phyloP scores from a whole-genome alignment of 2,797 vertebrate species.

The Nyctibius grandis region DNA sequence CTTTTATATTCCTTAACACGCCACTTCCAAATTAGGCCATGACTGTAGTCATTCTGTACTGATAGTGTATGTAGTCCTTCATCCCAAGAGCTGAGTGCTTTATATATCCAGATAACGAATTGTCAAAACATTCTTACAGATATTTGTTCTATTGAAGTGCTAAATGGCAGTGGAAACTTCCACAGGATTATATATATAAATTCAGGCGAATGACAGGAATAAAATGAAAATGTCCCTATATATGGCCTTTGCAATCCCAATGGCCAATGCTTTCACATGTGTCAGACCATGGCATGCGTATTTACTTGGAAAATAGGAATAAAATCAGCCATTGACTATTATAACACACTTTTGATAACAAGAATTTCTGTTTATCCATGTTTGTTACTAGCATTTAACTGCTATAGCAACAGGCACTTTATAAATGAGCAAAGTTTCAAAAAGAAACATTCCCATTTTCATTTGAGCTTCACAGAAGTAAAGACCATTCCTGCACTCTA shows the following conservation, averaged over 20 bases:
- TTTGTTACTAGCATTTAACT: background rate
- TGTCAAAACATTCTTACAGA: slow-evolving; percentile 33
- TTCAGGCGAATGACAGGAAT: background rate
- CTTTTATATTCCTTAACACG: background rate
- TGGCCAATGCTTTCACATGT: background rate
- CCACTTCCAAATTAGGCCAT: slow-evolving; percentile 40
- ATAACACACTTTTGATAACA: background rate
- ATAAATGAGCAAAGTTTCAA: background rate
- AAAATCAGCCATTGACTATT: background rate
- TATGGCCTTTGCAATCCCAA: background rate
- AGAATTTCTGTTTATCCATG: slow-evolving; percentile 1
- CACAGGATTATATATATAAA: background rate
- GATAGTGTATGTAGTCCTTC: background rate
- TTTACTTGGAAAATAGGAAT: background rate
- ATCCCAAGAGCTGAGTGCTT: background rate
- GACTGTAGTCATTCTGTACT: background rate
- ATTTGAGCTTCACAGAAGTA: background rate
- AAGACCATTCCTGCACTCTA: slow-evolving; percentile 1
- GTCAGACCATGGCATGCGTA: background rate
- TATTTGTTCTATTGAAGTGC: slow-evolving; percentile 1
- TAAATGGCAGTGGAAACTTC: slow-evolving; percentile 7
- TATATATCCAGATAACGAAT: slow-evolving; percentile 24
- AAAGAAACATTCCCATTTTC: background rate
- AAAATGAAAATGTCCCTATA: background rate
- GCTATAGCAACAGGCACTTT: slow-evolving; percentile 25